Percentiles rank a stretch among this genome's conserved stretches.
These are phyloP conservation scores for Seriola aureovittata DNA, from an alignment of 2,113 vertebrate species.

Conservation along the genomic window DNA sequence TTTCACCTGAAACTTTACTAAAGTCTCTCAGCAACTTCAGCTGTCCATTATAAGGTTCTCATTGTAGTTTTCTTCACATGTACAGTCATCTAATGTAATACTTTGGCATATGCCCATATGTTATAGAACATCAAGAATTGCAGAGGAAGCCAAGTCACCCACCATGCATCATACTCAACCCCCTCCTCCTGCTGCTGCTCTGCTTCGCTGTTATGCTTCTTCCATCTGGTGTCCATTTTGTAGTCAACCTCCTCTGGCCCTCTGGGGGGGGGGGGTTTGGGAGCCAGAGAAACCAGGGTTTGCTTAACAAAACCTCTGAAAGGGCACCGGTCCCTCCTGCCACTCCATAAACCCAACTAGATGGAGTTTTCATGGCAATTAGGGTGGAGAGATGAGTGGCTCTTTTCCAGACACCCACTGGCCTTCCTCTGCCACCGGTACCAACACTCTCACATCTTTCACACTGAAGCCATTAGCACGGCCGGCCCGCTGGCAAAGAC, in stretches of 20 bases:
- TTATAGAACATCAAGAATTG: conserved; percentile 1
- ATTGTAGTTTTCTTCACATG: neutral
- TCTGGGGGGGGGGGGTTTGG: conserved; percentile 15
- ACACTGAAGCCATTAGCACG: conserved; percentile 74
- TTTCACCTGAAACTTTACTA: neutral
- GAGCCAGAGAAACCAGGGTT: conserved; percentile 41
- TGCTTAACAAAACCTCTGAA: conserved; percentile 75
- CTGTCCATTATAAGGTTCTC: neutral
- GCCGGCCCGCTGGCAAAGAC: conserved; percentile 51
- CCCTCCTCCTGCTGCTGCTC: conserved; percentile 19
- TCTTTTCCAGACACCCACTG: conserved; percentile 77
- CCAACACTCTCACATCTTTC: conserved; percentile 67
- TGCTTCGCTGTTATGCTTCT: conserved; percentile 48
- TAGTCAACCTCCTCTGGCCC: conserved; percentile 54
- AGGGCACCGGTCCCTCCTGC: conserved; percentile 61
- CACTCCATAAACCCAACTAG: conserved; percentile 68
- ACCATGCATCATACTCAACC: neutral
- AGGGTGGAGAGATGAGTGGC: conserved; percentile 70
- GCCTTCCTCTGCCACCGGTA: conserved; percentile 58
- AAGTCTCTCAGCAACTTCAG: neutral
- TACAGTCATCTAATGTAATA: neutral
- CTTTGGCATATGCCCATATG: conserved; percentile 10
- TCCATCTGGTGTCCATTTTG: conserved; percentile 78
- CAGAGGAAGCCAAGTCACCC: conserved; percentile 30
- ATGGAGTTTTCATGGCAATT: conserved; percentile 79